Base-by-base conservation (phyloP, 1,140 invertebrate genomes). In the Drosophila sechellia region DNA sequence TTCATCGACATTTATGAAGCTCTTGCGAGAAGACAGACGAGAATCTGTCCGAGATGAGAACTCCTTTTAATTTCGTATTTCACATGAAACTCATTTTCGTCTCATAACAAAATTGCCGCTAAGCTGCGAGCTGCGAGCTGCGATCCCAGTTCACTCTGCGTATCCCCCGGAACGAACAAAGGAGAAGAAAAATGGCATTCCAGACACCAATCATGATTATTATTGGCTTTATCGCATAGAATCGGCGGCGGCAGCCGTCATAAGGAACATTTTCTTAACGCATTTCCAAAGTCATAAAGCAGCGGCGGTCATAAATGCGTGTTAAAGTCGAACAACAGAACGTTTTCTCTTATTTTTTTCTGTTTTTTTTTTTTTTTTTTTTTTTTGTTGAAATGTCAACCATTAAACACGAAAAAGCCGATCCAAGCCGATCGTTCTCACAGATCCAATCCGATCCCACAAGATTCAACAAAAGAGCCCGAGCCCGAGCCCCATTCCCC, bases 171-270 rank as follows among this genome's bases (percentile, higher is more conserved):
- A 12, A n/a, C 54, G 52, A 54, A 72, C 45, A 31, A 55, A 43
- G 59, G 53, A 55, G 34, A 40, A 64, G 25, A 59, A 57, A 71
- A 71, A 77, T 78, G 75, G 60, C 79, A 78, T 78, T 53, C 79
- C 79, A 83, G 80, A 83, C 80, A 83, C 80, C 79, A 83, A 83
- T 83, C 79, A 83, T 83, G 75, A 84, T 83, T 83, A 83, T 83
- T 83, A 73, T 73, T 78, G 76, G 80, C 80, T 70, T 70, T 79
- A 77, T 52, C 59, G 70, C 52, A 73, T 73, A 73, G 49, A 58
- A 59, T 50, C 52, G 64, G 22, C 42, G 52, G 20, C 66, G 50
- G 61, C 66, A 66, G 46, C 45, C 40, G 54, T 58, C 55, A 71
- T 73, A 52, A 55, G 75, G 45, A 35, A 43, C 35, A 27, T 63